Percentiles rank a stretch among this genome's conserved stretches.
phyloP scores from a whole-genome alignment of 1,140 invertebrate species.

The Periplaneta americana region DNA sequence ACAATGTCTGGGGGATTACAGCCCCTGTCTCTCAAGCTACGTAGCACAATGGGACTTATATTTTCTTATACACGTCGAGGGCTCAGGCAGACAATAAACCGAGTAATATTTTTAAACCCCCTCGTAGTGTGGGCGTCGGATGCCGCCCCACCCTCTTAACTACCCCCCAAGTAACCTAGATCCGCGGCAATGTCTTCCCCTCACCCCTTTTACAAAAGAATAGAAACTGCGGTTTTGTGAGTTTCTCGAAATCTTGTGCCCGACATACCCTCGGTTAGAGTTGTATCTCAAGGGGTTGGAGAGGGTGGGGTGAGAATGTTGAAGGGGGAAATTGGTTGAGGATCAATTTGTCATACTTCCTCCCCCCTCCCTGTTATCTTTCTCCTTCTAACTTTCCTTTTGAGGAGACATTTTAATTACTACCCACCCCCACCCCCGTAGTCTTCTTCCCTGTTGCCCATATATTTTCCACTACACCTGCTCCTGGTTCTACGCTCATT shows the following conservation, averaged over 20 bases:
- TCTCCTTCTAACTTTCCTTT: slow-evolving; percentile 8
- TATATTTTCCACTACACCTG: slow-evolving; percentile 11
- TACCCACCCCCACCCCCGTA: background rate
- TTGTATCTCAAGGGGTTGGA: background rate
- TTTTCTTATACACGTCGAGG: too few relatives aligned
- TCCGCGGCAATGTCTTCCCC: too few relatives aligned
- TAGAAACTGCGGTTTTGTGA: background rate
- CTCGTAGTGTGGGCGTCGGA: too few relatives aligned
- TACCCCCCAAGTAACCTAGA: too few relatives aligned
- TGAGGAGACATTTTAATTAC: slow-evolving; percentile 13
- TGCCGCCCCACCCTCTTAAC: too few relatives aligned
- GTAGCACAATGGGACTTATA: too few relatives aligned
- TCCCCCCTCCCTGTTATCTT: background rate
- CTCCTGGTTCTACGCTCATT: slow-evolving; percentile 1
- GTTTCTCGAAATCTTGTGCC: background rate
- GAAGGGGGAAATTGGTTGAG: slow-evolving; percentile 3
- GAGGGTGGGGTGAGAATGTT: background rate
- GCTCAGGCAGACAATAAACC: too few relatives aligned
- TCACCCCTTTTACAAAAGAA: background rate
- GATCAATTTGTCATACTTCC: slow-evolving; percentile 12
- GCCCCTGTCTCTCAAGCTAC: too few relatives aligned
- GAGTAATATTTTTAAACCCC: too few relatives aligned
- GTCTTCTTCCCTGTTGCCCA: background rate
- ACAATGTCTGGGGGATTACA: too few relatives aligned
- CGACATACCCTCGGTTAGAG: background rate